Evolutionary conservation across 2,888 invertebrate genomes (phyloP), one percentile per base, ranked within the genome.

Genomic region (Oxyteleia sp.): DNA sequence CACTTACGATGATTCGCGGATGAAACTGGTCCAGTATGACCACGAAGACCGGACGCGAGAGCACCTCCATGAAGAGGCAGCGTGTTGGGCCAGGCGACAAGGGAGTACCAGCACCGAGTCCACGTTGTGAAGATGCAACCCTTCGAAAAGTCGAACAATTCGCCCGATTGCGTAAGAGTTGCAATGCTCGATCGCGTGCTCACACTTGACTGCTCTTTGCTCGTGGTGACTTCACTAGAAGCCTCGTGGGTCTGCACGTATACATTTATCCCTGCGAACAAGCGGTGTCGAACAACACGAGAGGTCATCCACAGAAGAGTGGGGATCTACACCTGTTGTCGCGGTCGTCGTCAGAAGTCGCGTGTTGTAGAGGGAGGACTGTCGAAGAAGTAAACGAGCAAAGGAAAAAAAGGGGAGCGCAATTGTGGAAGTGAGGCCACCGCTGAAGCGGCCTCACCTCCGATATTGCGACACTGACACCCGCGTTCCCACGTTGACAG

Each of bases 231-330:
- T 86, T 87, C 88, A 91, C 92, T 92, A 93, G 91, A 91, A 91
- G 91, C 90, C 89, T 88, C 89, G 90, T 89, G 87, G 87, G 88
- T 86, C 88, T 86, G 89, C 84, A 90, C 91, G 91, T 92, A 92
- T 89, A 92, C 91, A 92, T 93, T 93, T 93, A 93, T 93, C 91
- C 92, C 89, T 91, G 88, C 90, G 88, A 89, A 87, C 82, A 69
- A 86, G 75, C 85, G 89, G 89, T 91, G 86, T 92, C 90, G 90
- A 91, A 91, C 90, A 89, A 90, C 90, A 90, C 91, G 85, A 91
- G 93, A 93, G 93, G 93, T 93, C 93, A 93, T 92, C 91, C 88
- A 85, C 85, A 66, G 13, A 85, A 85, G 82, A 72, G 89, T 88
- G 91, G 87, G 89, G 91, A 84, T 88, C 86, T 85, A 86, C 89